Evolutionary conservation across 2,113 vertebrate species (phyloP).

Genomic region (Otis tarda): DNA sequence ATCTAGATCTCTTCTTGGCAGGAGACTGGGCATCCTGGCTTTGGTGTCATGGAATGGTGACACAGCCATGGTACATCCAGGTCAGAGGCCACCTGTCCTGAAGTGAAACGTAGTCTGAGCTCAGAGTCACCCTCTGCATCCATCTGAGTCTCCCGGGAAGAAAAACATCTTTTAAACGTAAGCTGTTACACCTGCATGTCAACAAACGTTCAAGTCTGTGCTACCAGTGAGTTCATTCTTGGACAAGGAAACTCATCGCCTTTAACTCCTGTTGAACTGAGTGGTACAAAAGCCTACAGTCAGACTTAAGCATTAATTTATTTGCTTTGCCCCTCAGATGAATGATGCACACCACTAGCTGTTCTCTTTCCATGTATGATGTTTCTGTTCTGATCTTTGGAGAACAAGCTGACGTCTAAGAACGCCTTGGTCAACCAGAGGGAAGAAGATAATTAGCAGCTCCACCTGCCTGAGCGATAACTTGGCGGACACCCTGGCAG

Average conservation of each 20-base stretch:
- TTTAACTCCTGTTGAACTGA: background rate
- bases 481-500: background rate
- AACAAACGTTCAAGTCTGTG: background rate
- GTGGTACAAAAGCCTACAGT: background rate
- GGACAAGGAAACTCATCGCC: background rate
- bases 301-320: background rate
- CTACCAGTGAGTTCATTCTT: background rate
- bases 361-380: background rate
- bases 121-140: background rate
- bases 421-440: fast-evolving
- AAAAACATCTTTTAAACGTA: background rate
- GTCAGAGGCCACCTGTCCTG: background rate
- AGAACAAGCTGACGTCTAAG: background rate
- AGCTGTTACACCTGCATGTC: background rate
- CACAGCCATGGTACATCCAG: background rate
- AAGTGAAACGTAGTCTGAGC: background rate
- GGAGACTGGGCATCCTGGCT: background rate
- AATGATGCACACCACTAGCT: background rate
- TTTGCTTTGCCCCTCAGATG: background rate
- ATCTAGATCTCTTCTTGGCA: background rate
- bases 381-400: background rate
- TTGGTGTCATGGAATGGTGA: background rate
- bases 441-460: background rate
- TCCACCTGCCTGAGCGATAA: background rate
- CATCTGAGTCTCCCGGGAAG: background rate